Base-by-base conservation (phyloP, 2,888 invertebrate genomes). In the Aleiodes alternator region DNA sequence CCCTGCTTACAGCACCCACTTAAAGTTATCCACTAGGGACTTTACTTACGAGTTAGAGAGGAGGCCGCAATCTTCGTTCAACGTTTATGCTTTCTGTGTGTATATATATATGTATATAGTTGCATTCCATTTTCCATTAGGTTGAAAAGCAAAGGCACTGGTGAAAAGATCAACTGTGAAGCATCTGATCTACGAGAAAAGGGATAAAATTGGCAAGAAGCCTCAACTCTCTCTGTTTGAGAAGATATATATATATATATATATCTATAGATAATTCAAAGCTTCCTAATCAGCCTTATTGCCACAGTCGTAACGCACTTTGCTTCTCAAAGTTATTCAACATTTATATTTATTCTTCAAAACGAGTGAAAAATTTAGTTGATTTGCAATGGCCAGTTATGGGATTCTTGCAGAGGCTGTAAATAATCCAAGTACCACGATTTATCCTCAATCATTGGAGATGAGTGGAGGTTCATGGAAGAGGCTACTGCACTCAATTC, bases 111-210 rank as follows among this genome's bases (percentile, higher is more conserved):
- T 81, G 73, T 77, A 53, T 78, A 76, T 75, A 78, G n/a, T 81
- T 81, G 79, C 85, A 84, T 86, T 87, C 86, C 85, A 82, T 77
- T 81, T 76, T 85, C 86, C 83, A 86, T 86, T 86, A 87, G 84
- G 73, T 82, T 23, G 23, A 23, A 76, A 50, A 76, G 64, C 48
- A 6, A 34, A 6, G 34, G 50, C 23, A 64, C 38, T 69, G 56
- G 38, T 23, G 23, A 55, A 16, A 55, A 14, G 43, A 53, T 77
- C 69, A 53, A 73, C 78, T 80, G 75, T 80, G 73, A 53, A 64
- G 76, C 69, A 55, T 72, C 78, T 81, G 73, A 78, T 80, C 79
- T 76, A 74, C 80, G 78, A 80, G 77, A 79, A 76, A 68, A 76
- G 77, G 75, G 73, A 61, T 74, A 64, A 66, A 76, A 64, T 57